Evolutionary conservation across 2,113 vertebrate genomes (phyloP).

Genomic region (Polypterus senegalus): DNA sequence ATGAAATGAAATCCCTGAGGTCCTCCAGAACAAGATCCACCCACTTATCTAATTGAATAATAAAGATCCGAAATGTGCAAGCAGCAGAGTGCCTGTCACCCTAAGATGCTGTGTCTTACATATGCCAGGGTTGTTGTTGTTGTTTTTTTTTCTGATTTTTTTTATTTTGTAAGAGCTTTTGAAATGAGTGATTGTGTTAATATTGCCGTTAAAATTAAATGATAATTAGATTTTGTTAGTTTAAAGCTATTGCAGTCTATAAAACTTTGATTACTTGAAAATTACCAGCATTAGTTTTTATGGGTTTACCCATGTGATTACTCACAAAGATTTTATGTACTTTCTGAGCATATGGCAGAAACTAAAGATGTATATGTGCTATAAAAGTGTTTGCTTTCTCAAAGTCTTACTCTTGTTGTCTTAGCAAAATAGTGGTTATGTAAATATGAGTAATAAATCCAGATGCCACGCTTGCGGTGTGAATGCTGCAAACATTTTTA

Average conservation of each 20-base stretch:
- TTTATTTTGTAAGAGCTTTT: constrained; percentile 46
- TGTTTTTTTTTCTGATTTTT: constrained; percentile 48
- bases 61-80: too few relatives aligned
- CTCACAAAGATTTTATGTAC: constrained; percentile 87
- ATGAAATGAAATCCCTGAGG: too few relatives aligned
- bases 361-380: constrained; percentile 3
- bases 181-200: constrained; percentile 74
- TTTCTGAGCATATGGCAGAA: constrained; percentile 44
- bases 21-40: too few relatives aligned
- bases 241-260: constrained; percentile 91
- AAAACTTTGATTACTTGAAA: constrained; percentile 97
- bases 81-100: constrained; percentile 9
- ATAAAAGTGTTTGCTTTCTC: neutral
- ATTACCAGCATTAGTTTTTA: constrained; percentile 86
- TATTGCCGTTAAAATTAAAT: constrained; percentile 89
- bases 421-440: constrained; percentile 30
- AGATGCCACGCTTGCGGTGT: constrained; percentile 35
- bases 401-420: constrained; percentile 19
- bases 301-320: constrained; percentile 83
- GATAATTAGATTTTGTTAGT: constrained; percentile 97
- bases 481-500: constrained; percentile 5
- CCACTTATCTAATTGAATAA: too few relatives aligned
- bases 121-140: constrained; percentile 36
- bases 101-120: constrained; percentile 33
- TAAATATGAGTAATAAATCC: constrained; percentile 39